Conservation (phyloP, 2,888 invertebrate genomes). For the Lasius fuliginosus region DNA sequence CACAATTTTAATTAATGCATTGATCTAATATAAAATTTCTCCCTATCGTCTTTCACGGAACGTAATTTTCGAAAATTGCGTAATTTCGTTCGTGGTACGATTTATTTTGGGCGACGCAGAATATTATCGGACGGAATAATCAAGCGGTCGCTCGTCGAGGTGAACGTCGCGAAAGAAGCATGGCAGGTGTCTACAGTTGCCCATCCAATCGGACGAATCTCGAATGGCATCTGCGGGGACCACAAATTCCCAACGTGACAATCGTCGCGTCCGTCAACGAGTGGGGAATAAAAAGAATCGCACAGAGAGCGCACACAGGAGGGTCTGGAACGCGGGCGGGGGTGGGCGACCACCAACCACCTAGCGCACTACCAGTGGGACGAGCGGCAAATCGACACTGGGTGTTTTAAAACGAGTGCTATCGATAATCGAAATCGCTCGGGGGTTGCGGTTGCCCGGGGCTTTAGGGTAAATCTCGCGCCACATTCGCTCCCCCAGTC, state of each 20-base stretch:
- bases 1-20: neutral
- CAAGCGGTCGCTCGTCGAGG: slow-evolving; percentile 44
- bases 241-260: slow-evolving; percentile 80
- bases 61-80: slow-evolving; percentile 23
- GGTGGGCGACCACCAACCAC: slow-evolving; percentile 51
- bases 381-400: slow-evolving; percentile 80
- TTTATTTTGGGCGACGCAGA: slow-evolving; percentile 59
- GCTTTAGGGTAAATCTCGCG: slow-evolving; percentile 75
- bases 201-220: slow-evolving; percentile 76
- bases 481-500: slow-evolving; percentile 58
- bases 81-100: neutral
- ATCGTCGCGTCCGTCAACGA: slow-evolving; percentile 79
- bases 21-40: neutral
- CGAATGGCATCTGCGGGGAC: slow-evolving; percentile 76
- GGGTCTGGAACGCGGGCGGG: slow-evolving; percentile 58
- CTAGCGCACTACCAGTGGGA: slow-evolving; percentile 46
- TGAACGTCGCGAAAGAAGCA: slow-evolving; percentile 55
- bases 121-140: slow-evolving; percentile 49
- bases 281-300: slow-evolving; percentile 75
- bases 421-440: slow-evolving; percentile 85
- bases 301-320: slow-evolving; percentile 61
- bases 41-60: neutral
- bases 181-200: slow-evolving; percentile 61
- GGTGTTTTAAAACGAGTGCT: slow-evolving; percentile 85
- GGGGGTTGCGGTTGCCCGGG: slow-evolving; percentile 79